These are phyloP conservation scores for Dipodomys merriami DNA, from an alignment of 2,113 vertebrate genomes.

Conservation along the genomic window DNA sequence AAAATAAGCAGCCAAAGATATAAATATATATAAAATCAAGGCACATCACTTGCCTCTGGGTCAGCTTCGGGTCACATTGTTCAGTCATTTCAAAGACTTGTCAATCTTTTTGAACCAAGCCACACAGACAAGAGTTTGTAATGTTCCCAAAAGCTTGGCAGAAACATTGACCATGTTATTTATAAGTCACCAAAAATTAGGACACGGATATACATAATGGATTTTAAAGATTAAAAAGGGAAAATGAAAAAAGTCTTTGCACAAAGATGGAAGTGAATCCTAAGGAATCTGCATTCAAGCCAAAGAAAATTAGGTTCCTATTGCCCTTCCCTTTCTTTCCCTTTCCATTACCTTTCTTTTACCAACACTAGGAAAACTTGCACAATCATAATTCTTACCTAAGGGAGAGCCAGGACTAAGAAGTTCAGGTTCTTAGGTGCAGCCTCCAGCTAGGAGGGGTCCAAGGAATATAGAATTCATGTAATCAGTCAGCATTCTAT, in stretches of 20 bases:
- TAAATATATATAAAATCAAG: constrained; percentile 30
- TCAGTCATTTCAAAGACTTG: constrained; percentile 31
- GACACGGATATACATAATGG: background rate
- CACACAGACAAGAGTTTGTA: background rate
- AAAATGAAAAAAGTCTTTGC: background rate
- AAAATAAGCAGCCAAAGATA: background rate
- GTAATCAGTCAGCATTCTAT: background rate
- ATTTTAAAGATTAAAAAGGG: background rate
- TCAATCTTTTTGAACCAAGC: background rate
- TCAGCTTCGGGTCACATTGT: background rate
- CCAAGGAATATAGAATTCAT: background rate
- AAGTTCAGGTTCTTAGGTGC: background rate
- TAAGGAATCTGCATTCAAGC: background rate
- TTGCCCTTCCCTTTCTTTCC: too few species aligned
- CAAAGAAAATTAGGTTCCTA: background rate
- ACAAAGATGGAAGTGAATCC: background rate
- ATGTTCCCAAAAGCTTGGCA: background rate
- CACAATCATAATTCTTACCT: background rate
- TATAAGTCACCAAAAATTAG: background rate
- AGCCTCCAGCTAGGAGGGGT: background rate
- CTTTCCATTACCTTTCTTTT: background rate
- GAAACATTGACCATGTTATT: constrained; percentile 5
- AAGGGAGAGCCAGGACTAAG: background rate
- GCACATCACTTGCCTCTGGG: background rate
- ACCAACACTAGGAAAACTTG: background rate